Conservation (phyloP, 2,113 vertebrate species). For the Psittacula cyanocephala region DNA sequence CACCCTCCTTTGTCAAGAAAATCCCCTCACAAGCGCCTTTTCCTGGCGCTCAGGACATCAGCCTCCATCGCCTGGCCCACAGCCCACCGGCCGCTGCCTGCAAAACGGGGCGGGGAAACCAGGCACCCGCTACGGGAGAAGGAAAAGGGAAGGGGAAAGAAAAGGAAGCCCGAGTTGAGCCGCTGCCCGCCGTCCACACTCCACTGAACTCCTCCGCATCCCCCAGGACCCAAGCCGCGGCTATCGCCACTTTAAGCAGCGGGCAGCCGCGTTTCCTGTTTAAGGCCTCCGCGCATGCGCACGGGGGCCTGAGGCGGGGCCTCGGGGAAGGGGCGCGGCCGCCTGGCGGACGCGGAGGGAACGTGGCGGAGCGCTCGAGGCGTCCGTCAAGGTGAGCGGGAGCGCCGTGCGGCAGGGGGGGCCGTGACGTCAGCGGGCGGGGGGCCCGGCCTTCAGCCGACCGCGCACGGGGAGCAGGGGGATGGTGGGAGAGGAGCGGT, state of each 20-base stretch:
- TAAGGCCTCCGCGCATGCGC: not conserved
- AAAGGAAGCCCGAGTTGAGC: too few species aligned
- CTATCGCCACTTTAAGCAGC: not conserved
- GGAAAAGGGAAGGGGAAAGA: too few species aligned
- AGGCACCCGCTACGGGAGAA: too few species aligned
- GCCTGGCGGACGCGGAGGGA: too few species aligned
- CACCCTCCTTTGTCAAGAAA: not conserved
- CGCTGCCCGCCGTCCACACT: accelerated
- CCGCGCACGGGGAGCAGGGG: too few species aligned
- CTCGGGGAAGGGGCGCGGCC: too few species aligned
- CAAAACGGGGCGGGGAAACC: not conserved
- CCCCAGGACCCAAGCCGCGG: accelerated
- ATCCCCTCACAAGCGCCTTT: too few species aligned
- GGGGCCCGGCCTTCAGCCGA: too few species aligned
- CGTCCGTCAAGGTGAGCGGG: not conserved
- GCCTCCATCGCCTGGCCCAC: accelerated
- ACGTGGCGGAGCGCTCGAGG: accelerated
- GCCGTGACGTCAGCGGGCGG: too few species aligned
- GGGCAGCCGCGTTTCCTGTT: accelerated
- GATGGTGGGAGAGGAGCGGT: too few species aligned
- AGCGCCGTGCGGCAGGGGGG: too few species aligned
- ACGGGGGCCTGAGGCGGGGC: not conserved
- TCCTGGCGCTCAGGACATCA: accelerated
- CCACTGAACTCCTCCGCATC: accelerated
- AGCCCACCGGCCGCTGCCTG: too few species aligned